These are phyloP conservation scores for Spea multiplicata DNA, from an alignment of 2,113 vertebrate genomes.

Conservation along the genomic window DNA sequence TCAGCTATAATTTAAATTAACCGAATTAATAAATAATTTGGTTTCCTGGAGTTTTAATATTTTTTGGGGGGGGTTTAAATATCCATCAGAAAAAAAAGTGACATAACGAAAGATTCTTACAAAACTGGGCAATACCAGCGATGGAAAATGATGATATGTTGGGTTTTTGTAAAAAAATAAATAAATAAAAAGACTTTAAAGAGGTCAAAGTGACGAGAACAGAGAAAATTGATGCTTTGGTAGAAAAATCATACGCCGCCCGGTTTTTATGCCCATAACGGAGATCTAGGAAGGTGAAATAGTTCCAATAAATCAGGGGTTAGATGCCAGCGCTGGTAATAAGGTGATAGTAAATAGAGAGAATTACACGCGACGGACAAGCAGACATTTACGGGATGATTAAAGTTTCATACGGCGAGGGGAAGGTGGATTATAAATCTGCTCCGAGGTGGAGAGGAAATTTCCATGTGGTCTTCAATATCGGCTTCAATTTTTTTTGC, in stretches of 20 bases:
- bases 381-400: constrained; percentile 18
- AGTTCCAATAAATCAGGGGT: constrained; percentile 29
- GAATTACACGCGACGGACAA: constrained; percentile 6
- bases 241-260: neutral
- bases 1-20: no score
- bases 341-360: neutral
- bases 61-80: no score
- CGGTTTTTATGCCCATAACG: constrained; percentile 25
- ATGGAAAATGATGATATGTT: neutral
- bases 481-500: no score
- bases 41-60: no score
- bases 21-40: no score
- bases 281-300: constrained; percentile 21
- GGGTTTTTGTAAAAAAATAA: neutral
- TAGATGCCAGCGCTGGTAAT: constrained; percentile 19
- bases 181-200: neutral
- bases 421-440: constrained; percentile 30
- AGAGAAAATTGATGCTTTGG: constrained; percentile 1
- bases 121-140: no score
- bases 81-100: neutral
- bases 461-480: no score
- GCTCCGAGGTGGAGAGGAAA: constrained; percentile 1
- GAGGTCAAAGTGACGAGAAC: constrained; percentile 13
- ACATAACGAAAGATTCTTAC: no score
- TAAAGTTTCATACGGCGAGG: constrained; percentile 10